phyloP scores from a whole-genome alignment of 1,140 invertebrate genomes.

The Pseudomyrmex gracilis region DNA sequence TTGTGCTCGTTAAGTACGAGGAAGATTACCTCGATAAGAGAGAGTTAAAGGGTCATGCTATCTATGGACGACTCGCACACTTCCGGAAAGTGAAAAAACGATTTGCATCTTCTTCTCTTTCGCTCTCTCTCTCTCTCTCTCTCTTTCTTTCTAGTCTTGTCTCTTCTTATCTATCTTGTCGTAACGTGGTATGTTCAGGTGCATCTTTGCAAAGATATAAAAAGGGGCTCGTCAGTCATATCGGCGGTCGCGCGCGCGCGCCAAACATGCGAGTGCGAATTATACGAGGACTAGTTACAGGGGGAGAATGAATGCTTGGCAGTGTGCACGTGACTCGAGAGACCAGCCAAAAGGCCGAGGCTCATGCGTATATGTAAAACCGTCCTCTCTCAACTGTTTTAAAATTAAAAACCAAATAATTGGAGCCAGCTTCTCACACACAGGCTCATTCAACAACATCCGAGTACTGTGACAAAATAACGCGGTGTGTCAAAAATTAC shows the following conservation, averaged over 20 bases:
- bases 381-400: too few relatives aligned
- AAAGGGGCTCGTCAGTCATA: slow-evolving; percentile 29
- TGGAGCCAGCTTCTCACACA: too few relatives aligned
- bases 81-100: background rate
- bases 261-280: slow-evolving; percentile 57
- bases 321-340: slow-evolving; percentile 70
- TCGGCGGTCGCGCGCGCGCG: slow-evolving; percentile 32
- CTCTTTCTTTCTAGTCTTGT: background rate
- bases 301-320: slow-evolving; percentile 72
- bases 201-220: slow-evolving; percentile 13
- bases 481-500: background rate
- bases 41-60: background rate
- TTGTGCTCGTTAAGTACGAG: background rate
- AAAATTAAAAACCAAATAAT: too few relatives aligned
- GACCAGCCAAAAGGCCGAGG: slow-evolving; percentile 71
- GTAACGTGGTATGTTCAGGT: background rate
- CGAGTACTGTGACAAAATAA: slow-evolving; percentile 58
- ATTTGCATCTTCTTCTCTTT: slow-evolving; percentile 16
- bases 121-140: background rate
- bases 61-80: background rate
- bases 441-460: slow-evolving; percentile 69
- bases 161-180: background rate
- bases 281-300: slow-evolving; percentile 68
- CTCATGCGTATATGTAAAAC: background rate
- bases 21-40: background rate